These are phyloP conservation scores for Champsocephalus gunnari DNA, from an alignment of 2,797 vertebrate species.

Conservation along the genomic window DNA sequence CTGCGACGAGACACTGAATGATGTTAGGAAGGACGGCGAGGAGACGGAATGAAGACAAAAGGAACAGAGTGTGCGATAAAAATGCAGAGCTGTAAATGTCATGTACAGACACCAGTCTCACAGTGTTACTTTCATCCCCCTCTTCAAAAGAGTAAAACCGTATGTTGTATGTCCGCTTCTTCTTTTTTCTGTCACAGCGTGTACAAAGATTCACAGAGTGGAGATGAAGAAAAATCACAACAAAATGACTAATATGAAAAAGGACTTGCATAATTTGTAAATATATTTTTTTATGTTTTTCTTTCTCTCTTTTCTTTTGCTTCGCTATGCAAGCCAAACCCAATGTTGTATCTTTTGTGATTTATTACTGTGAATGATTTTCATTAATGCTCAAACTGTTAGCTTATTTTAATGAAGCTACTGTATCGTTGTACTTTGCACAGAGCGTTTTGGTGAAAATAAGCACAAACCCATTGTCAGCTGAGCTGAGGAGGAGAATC, in stretches of 20 bases:
- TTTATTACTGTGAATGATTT: constrained; percentile 96
- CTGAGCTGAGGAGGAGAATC: constrained; percentile 88
- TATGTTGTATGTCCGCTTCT: constrained; percentile 77
- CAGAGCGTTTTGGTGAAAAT: constrained; percentile 96
- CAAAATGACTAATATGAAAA: constrained; percentile 84
- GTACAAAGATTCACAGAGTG: constrained; percentile 73
- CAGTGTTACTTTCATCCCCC: constrained; percentile 82
- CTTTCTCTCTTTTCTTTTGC: constrained; percentile 90
- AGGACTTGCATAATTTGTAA: constrained; percentile 95
- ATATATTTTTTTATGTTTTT: constrained; percentile 91
- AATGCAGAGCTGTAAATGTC: constrained; percentile 93
- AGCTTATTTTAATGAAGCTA: constrained; percentile 80
- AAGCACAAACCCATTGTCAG: constrained; percentile 97
- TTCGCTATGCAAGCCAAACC: constrained; percentile 98
- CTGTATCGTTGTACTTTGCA: constrained; percentile 93
- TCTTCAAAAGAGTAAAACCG: constrained; percentile 86
- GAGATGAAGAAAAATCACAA: constrained; percentile 69
- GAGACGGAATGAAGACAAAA: constrained; percentile 56
- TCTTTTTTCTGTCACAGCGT: constrained; percentile 76
- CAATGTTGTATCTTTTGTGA: constrained; percentile 91
- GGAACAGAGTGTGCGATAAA: constrained; percentile 49
- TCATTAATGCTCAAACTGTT: constrained; percentile 82
- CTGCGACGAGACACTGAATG: constrained; percentile 88
- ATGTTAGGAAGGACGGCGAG: constrained; percentile 72
- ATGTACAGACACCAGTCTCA: constrained; percentile 97